A percentile compares a stretch with the other conserved stretches of the same genome.
phyloP scores from a whole-genome alignment of 2,797 vertebrate genomes.

The Heterohyrax brucei region DNA sequence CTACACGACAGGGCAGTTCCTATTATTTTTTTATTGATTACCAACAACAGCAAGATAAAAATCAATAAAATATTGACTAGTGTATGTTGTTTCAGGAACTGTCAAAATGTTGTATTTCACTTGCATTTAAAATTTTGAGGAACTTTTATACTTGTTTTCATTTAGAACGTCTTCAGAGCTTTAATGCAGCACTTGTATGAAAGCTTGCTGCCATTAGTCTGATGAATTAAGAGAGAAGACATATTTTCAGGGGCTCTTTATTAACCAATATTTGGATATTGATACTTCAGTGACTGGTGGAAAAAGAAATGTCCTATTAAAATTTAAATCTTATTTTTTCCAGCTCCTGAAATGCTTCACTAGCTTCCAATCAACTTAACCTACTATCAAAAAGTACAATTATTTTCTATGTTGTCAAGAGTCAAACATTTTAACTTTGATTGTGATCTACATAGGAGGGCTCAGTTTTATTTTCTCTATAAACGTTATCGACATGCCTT shows the following conservation, averaged over 20 bases:
- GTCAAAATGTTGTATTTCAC: background rate
- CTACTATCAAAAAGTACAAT: background rate
- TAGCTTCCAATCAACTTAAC: background rate
- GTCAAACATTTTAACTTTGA: background rate
- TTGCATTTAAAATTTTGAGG: background rate
- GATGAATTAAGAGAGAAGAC: background rate
- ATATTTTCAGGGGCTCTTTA: background rate
- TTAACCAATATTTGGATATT: background rate
- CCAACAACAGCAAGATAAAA: background rate
- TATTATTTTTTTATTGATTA: background rate
- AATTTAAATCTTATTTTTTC: background rate
- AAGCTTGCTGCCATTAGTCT: background rate
- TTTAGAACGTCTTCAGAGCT: background rate
- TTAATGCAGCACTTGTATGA: background rate
- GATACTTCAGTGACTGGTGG: background rate
- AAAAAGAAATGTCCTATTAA: background rate
- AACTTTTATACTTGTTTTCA: background rate
- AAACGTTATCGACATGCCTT: background rate
- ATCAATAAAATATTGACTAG: background rate
- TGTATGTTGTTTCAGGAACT: background rate
- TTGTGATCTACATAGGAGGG: background rate
- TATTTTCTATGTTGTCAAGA: background rate
- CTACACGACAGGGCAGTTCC: too few species aligned
- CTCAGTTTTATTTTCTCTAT: slow-evolving; percentile 6
- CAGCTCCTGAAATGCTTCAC: background rate